Base-by-base conservation (phyloP, 2,888 invertebrate species). In the Stenoptilia bipunctidactyla region DNA sequence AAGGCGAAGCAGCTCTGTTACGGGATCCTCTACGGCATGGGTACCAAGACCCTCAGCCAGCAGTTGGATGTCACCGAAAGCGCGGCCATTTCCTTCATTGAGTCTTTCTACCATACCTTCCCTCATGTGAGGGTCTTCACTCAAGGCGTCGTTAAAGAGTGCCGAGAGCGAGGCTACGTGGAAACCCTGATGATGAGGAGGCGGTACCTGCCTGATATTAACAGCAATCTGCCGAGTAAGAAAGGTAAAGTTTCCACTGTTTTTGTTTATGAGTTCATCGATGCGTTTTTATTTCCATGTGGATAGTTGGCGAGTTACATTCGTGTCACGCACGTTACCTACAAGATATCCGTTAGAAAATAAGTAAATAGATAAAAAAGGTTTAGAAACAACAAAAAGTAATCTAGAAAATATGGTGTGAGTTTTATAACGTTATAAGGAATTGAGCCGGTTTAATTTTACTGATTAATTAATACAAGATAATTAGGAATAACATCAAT, bases 1-100 rank as follows among this genome's bases (percentile, higher is more conserved):
- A 91, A 92, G 58, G 92, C 96, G 2, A 97, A 97, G 70, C 90
- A 96, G 75, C 88, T 98, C 20, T 96, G 96, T 65, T 98, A 98
- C 72, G 98, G 96, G 4, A 95, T 99, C 57, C 91, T 99, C 42
- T 99, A 99, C 67, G 99, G 98, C 5, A 98, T 98, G 91, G 96
- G 98, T 1, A 86, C 88, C 43, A 92, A 88, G 56, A 87, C 93
- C 0, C 79, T 99, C 20, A 89, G 92, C 0, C 92, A 93, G 44
- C 89, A 91, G 47, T 80, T 98, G 27, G 89, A 89, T 41, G 89
- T 96, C 8, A 86, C 87, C 0, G 93, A 93, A 66, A 79, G 88
- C 36, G 92, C 95, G 55, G 97, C 98, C 0, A 83, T 84, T 2
- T 79, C 86, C 38, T 93, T 98, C 68, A 90, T 92, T 64, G 88